Base-by-base conservation (phyloP, 2,113 vertebrate genomes). In the Saguinus imperator region DNA sequence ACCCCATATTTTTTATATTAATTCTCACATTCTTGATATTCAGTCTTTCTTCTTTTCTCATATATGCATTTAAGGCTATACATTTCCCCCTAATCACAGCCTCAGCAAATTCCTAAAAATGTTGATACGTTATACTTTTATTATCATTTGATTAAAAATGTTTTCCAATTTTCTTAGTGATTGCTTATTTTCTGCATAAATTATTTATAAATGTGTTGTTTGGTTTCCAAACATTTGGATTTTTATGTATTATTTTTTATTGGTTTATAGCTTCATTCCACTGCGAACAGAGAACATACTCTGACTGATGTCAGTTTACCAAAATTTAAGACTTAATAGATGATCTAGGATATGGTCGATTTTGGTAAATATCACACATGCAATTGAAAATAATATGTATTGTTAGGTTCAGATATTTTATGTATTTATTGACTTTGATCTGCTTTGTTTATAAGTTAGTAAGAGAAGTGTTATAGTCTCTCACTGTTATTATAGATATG, bases 101-200 rank as follows among this genome's bases (percentile, higher is more conserved):
- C 66, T 52, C 40, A 21, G 45, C 8, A 94, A 85, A 48, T 50
- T 93, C 45, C 37, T 83, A 72, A 29, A 80, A 48, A 14, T 57
- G 77, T 93, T 64, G 12, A 70, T 87, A 48, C 77, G 23, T 75
- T 87, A 70, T 66, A 45, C 16, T 10, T 85, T 94, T 81, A 93
- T 89, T 85, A 50, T 89, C 45, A 77, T 81, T 89, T 68, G 35
- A 23, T 48, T 85, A 12, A 72, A 94, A 93, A 23, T 57, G 52
- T 86, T 87, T 97, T 61, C 17, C 72, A 66, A 64, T 40, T 83
- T 72, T 35, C 40, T 10, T 68, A 81, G 10, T 76, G 16, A 61
- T 87, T 79, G 94, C 61, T 80, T 57, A 76, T 37, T 89, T 96
- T 85, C 57, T 87, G 43, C 12, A 70, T 45, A 87, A 35, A 80